These are phyloP conservation scores for Oostethus manadensis DNA, from an alignment of 2,113 vertebrate genomes.

Conservation along the genomic window DNA sequence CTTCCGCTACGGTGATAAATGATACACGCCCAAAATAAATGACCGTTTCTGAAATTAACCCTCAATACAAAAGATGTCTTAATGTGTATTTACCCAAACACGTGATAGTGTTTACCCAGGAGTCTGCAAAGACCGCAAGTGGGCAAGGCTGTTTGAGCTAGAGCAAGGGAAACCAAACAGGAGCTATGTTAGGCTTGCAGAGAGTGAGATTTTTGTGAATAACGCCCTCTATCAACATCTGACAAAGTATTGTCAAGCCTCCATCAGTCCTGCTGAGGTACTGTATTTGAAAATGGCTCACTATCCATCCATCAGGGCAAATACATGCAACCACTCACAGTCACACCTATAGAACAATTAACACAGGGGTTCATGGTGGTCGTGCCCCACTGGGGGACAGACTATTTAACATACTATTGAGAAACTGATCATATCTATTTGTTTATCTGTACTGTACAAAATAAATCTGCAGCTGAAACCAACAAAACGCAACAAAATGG, in stretches of 20 bases:
- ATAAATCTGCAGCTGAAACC: too few species aligned
- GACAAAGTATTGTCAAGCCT: constrained; percentile 20
- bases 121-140: constrained; percentile 72
- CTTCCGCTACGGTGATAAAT: constrained; percentile 18
- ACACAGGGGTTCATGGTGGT: too few species aligned
- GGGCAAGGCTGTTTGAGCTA: constrained; percentile 59
- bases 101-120: constrained; percentile 64
- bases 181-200: constrained; percentile 31
- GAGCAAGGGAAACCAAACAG: constrained; percentile 41
- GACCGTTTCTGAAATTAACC: constrained; percentile 22
- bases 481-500: too few species aligned
- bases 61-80: constrained; percentile 37
- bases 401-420: too few species aligned
- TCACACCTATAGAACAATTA: too few species aligned
- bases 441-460: too few species aligned
- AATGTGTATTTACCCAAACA: constrained; percentile 54
- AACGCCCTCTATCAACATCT: constrained; percentile 11
- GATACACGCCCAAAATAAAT: constrained; percentile 35
- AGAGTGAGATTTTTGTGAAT: constrained; percentile 55
- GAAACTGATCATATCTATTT: too few species aligned
- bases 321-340: too few species aligned
- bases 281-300: too few species aligned
- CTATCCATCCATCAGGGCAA: too few species aligned
- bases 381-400: too few species aligned
- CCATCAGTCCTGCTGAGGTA: constrained; percentile 9